Conservation (phyloP, 1,140 invertebrate species). For the Diuraphis noxia region DNA sequence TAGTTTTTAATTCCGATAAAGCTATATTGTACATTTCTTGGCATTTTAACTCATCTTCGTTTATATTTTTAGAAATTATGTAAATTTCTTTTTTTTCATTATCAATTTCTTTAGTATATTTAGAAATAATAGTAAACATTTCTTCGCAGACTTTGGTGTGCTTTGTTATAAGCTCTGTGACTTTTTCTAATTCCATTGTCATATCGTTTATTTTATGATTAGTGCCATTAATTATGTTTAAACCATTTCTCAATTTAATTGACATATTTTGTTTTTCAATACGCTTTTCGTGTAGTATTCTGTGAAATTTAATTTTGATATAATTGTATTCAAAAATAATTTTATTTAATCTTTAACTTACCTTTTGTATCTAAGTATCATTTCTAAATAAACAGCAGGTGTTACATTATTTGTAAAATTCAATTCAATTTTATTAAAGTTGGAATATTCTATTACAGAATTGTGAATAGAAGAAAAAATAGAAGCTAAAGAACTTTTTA, state of each 20-base stretch:
- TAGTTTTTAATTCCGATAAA: slow-evolving; percentile 77
- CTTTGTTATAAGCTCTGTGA: background rate
- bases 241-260: slow-evolving; percentile 74
- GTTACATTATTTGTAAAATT: background rate
- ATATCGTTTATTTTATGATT: slow-evolving; percentile 68
- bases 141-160: slow-evolving; percentile 68
- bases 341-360: background rate
- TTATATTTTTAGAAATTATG: slow-evolving; percentile 70
- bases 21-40: slow-evolving; percentile 79
- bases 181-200: slow-evolving; percentile 63
- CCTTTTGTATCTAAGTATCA: slow-evolving; percentile 27
- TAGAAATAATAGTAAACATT: slow-evolving; percentile 73
- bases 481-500: background rate
- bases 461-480: slow-evolving; percentile 9
- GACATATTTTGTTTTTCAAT: slow-evolving; percentile 70
- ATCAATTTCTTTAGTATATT: slow-evolving; percentile 78
- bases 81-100: slow-evolving; percentile 74
- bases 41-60: slow-evolving; percentile 77
- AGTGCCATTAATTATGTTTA: slow-evolving; percentile 78
- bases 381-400: slow-evolving; percentile 1
- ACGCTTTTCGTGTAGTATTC: slow-evolving; percentile 74
- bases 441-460: slow-evolving; percentile 21
- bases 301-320: slow-evolving; percentile 63
- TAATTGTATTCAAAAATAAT: background rate
- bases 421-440: background rate